Evolutionary conservation across 2,888 invertebrate species (phyloP), one percentile per base, ranked within the genome.

Genomic region (Xiphydria camelus): DNA sequence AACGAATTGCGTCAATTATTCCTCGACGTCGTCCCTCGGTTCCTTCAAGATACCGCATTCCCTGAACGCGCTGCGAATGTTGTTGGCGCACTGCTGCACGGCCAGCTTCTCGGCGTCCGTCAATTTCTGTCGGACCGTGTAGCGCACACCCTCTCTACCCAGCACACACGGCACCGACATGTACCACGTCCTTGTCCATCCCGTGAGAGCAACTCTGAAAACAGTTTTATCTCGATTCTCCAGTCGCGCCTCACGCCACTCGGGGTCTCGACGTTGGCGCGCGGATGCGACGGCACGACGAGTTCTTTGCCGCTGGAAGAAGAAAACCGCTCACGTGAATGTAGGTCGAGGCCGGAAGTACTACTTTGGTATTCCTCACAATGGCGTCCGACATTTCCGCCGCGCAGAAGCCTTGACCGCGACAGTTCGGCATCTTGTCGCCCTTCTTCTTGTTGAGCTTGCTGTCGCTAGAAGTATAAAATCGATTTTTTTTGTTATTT

Each of bases 81-180:
- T 59, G 59, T 71, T 64, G 43, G 70, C 68, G 42, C 67, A 68
- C 43, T 51, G 50, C 53, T 70, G 68, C 55, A 70, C 54, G 32
- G 57, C 61, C 23, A 51, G 50, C 55, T 69, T 71, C 51, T 69
- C 70, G 29, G 54, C 49, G 25, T 77, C 75, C 25, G 68, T 77
- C 41, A 81, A 66, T 43, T 71, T 74, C 66, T 80, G 79, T 53
- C 77, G 71, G 38, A 81, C 75, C 35, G 78, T 73, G 60, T 78
- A 75, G 43, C 75, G 75, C 36, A 82, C 75, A 41, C 78, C 78
- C 43, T 68, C 68, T 42, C 68, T 68, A 34, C 77, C 76, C 45
- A 82, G 57, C 44, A 82, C 77, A 57, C 79, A 79, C 3, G 83
- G 83, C 42, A 83, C 68, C 36, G 82, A 82, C 65, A 83, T 72